These are phyloP conservation scores for Clarias macrocephalus DNA, from an alignment of 2,113 vertebrate species.

Conservation along the genomic window DNA sequence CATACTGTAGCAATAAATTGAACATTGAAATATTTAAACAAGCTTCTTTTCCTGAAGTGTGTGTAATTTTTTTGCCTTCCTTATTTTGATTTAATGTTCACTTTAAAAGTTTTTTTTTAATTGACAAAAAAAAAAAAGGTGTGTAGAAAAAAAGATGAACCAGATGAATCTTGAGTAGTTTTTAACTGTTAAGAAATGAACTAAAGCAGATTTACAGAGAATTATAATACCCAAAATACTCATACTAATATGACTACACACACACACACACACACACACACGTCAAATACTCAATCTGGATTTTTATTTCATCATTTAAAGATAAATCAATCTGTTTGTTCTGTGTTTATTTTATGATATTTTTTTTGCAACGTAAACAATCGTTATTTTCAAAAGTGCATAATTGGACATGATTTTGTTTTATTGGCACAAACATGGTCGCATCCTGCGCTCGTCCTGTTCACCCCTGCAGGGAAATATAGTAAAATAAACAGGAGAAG, in stretches of 20 bases:
- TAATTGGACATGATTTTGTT: constrained; percentile 54
- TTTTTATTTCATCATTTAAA: neutral
- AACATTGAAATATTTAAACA: too few relatives aligned
- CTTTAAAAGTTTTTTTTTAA: too few relatives aligned
- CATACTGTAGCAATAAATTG: too few relatives aligned
- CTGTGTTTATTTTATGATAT: constrained; percentile 39
- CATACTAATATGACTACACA: too few relatives aligned
- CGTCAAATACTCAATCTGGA: neutral
- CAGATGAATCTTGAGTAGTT: neutral
- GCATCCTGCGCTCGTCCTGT: constrained; percentile 20
- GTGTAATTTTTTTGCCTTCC: too few relatives aligned
- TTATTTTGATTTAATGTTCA: too few relatives aligned
- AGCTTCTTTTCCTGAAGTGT: too few relatives aligned
- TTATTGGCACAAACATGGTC: constrained; percentile 60
- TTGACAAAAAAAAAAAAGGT: too few relatives aligned
- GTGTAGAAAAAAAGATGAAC: too few relatives aligned
- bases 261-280: too few relatives aligned
- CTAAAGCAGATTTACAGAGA: neutral
- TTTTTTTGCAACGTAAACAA: constrained; percentile 54
- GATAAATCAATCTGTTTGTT: constrained; percentile 20
- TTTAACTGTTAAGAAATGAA: neutral
- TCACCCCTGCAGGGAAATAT: neutral
- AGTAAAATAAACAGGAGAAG: neutral
- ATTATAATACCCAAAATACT: too few relatives aligned
- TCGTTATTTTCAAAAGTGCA: constrained; percentile 62